phyloP scores from a whole-genome alignment of 2,888 invertebrate genomes.

The Eristalis arbustorum region DNA sequence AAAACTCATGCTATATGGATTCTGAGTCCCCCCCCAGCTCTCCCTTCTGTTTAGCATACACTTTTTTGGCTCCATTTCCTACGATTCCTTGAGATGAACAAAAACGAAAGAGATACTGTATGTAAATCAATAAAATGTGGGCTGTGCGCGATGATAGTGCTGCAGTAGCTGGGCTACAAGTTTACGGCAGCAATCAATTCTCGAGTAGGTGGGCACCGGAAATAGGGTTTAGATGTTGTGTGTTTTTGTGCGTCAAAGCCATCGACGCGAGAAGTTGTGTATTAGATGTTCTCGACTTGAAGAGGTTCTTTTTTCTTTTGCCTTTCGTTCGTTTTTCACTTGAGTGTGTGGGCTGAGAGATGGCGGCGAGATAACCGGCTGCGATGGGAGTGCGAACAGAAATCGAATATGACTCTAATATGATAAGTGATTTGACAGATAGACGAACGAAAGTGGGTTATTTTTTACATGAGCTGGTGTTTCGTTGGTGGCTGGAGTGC shows the following conservation, averaged over 20 bases:
- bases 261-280: neutral
- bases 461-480: neutral
- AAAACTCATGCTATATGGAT: constrained; percentile 4
- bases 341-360: neutral
- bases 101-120: constrained; percentile 9
- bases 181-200: constrained; percentile 43
- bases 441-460: neutral
- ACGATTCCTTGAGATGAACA: neutral
- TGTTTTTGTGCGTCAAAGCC: constrained; percentile 12
- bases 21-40: neutral
- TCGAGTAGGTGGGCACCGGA: constrained; percentile 61
- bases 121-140: constrained; percentile 67
- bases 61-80: constrained; percentile 40
- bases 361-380: neutral
- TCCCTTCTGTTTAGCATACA: neutral
- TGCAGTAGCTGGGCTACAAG: constrained; percentile 51
- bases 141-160: constrained; percentile 31
- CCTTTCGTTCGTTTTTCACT: neutral
- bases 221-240: constrained; percentile 28
- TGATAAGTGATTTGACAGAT: neutral
- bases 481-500: neutral
- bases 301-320: neutral
- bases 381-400: neutral
- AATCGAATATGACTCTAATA: neutral
- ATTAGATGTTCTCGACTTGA: neutral